A percentile compares a stretch with the other conserved stretches of the same genome.
These are phyloP conservation scores for Aradophagus sp. DNA, from an alignment of 1,140 invertebrate species.

Conservation along the genomic window DNA sequence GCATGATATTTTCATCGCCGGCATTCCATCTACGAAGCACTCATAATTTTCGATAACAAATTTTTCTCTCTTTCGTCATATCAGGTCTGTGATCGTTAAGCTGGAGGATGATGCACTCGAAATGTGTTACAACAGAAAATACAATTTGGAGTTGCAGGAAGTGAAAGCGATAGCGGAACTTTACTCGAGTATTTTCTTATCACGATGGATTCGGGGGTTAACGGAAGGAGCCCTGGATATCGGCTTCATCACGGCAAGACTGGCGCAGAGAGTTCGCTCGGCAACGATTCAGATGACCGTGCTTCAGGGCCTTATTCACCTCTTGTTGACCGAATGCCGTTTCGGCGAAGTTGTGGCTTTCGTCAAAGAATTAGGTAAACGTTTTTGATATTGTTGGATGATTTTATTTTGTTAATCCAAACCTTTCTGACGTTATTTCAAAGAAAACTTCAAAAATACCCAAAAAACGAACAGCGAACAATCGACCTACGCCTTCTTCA, in stretches of 20 bases:
- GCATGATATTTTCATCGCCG: no score
- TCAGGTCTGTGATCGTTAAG: conserved; percentile 52
- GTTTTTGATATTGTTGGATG: no score
- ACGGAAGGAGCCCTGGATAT: conserved; percentile 65
- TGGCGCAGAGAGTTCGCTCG: conserved; percentile 66
- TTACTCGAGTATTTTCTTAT: conserved; percentile 73
- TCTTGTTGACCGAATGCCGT: conserved; percentile 66
- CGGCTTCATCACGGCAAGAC: conserved; percentile 68
- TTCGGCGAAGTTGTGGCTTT: conserved; percentile 65
- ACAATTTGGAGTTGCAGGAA: conserved; percentile 70
- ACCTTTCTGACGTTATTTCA: no score
- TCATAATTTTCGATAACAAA: no score
- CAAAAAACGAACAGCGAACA: no score
- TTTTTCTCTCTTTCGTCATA: conserved; percentile 1
- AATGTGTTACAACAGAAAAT: conserved; percentile 67
- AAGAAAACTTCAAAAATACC: no score
- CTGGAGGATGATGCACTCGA: conserved; percentile 64
- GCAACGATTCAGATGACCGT: conserved; percentile 63
- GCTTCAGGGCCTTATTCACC: conserved; percentile 68
- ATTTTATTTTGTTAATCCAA: no score
- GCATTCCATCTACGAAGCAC: no score
- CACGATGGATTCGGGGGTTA: conserved; percentile 70
- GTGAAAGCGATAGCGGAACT: conserved; percentile 70
- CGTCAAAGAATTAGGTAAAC: conserved; percentile 70
- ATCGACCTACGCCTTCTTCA: no score